Percentiles rank a stretch among this genome's conserved stretches.
phyloP scores from a whole-genome alignment of 2,888 invertebrate genomes.

The Monochamus alternatus region DNA sequence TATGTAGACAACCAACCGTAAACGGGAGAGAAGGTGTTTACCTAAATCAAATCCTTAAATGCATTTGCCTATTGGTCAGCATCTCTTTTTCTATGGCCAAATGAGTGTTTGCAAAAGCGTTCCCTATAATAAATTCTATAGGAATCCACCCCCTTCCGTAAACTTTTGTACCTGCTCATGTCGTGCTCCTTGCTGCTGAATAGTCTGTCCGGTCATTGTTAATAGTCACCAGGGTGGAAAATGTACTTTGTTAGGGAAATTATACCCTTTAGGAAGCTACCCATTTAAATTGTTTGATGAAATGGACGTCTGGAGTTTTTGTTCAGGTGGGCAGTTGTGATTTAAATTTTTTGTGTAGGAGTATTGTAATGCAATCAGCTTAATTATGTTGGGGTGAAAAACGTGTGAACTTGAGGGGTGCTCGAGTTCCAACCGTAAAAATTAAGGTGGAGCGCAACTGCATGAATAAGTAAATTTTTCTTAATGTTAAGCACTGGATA shows the following conservation, averaged over 20 bases:
- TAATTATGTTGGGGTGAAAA: conserved; percentile 40
- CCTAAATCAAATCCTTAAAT: not conserved
- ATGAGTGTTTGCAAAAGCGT: not conserved
- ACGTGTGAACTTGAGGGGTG: conserved; percentile 34
- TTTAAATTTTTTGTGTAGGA: conserved; percentile 50
- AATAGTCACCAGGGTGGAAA: conserved; percentile 55
- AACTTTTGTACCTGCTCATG: not conserved
- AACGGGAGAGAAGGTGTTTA: too few species aligned
- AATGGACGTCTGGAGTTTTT: conserved; percentile 44
- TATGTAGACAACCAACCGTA: too few species aligned
- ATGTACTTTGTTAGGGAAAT: conserved; percentile 50
- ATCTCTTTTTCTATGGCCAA: not conserved
- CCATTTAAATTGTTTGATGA: conserved; percentile 51
- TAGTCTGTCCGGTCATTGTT: conserved; percentile 17
- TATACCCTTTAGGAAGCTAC: conserved; percentile 51
- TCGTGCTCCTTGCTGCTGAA: not conserved
- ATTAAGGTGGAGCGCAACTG: not conserved
- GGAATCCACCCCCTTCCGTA: not conserved
- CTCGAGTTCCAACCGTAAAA: conserved; percentile 6
- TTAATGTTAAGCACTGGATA: not conserved
- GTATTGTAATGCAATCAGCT: conserved; percentile 40
- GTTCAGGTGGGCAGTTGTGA: conserved; percentile 50
- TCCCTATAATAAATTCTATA: not conserved
- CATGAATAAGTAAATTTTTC: too few species aligned
- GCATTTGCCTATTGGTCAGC: not conserved